Percentiles rank a stretch among this genome's conserved stretches.
Evolutionary conservation across 2,888 invertebrate genomes (phyloP).

Genomic region (Torymus auratus): DNA sequence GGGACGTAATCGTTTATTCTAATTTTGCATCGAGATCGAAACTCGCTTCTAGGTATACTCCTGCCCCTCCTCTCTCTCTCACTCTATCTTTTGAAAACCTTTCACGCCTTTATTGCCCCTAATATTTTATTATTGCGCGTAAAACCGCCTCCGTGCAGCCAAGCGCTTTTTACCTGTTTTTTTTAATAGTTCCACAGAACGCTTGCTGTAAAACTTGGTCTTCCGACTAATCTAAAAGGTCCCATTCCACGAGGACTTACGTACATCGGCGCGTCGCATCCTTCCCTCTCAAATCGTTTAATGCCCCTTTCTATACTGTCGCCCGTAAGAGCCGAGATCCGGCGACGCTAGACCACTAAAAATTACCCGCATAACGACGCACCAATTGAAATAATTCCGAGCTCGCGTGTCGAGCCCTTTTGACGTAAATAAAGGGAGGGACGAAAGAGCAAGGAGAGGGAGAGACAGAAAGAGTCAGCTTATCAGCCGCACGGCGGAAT

Average conservation of each 20-base stretch:
- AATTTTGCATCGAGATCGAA: conserved; percentile 29
- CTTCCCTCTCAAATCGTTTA: conserved; percentile 43
- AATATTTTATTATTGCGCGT: conserved; percentile 55
- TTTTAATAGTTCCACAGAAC: conserved; percentile 51
- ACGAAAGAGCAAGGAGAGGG: no score
- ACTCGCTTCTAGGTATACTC: neutral
- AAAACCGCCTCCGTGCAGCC: conserved; percentile 10
- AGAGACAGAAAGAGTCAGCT: conserved; percentile 8
- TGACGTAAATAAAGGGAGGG: conserved; percentile 56
- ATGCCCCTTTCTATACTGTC: conserved; percentile 4
- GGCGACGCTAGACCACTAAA: conserved; percentile 12
- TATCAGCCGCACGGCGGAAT: conserved; percentile 57
- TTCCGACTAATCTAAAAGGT: conserved; percentile 37
- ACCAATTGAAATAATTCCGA: conserved; percentile 52
- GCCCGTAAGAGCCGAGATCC: conserved; percentile 30
- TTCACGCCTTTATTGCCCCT: conserved; percentile 55
- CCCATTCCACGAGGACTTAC: conserved; percentile 1
- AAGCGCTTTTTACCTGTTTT: conserved; percentile 12
- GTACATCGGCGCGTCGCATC: neutral
- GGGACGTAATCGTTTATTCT: conserved; percentile 22
- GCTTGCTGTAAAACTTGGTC: conserved; percentile 42
- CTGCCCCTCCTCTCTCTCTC: no score
- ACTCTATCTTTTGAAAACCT: conserved; percentile 33
- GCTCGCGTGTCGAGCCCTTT: conserved; percentile 31
- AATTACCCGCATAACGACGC: conserved; percentile 43